These are phyloP conservation scores for Adelges cooleyi DNA, from an alignment of 1,140 invertebrate species.

Conservation along the genomic window DNA sequence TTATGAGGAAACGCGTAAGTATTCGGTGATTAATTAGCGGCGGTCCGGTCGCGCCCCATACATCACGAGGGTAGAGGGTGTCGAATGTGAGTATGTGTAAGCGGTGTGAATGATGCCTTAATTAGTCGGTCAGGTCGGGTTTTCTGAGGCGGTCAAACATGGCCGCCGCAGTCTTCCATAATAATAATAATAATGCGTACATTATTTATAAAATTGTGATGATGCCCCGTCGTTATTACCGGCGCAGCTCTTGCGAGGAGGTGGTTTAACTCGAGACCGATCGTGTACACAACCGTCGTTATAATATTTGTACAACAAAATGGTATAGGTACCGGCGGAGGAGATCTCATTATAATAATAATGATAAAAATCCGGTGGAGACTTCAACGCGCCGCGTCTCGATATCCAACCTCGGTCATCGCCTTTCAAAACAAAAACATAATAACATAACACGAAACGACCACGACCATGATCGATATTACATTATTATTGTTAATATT, in stretches of 20 bases:
- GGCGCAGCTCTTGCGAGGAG: too few species aligned
- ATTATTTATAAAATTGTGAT: too few species aligned
- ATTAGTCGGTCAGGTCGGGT: neutral
- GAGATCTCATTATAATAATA: too few species aligned
- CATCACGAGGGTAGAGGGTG: neutral
- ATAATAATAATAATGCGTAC: conserved; percentile 1
- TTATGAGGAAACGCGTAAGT: too few species aligned
- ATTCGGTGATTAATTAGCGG: conserved; percentile 11
- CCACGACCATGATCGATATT: too few species aligned
- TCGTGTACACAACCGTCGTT: too few species aligned
- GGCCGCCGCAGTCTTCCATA: neutral
- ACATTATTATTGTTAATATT: too few species aligned
- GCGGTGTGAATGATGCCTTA: conserved; percentile 17
- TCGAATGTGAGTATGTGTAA: neutral
- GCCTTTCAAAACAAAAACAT: too few species aligned
- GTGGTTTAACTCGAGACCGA: too few species aligned
- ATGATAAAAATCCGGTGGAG: conserved; percentile 8
- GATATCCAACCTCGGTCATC: too few species aligned
- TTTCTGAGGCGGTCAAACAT: neutral
- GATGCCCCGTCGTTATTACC: too few species aligned
- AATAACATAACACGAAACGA: too few species aligned
- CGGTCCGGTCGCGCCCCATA: neutral
- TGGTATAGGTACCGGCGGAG: neutral
- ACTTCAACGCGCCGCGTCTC: conserved; percentile 8
- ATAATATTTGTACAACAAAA: conserved; percentile 21